phyloP scores from a whole-genome alignment of 2,113 vertebrate species.

The Polypterus bichir region DNA sequence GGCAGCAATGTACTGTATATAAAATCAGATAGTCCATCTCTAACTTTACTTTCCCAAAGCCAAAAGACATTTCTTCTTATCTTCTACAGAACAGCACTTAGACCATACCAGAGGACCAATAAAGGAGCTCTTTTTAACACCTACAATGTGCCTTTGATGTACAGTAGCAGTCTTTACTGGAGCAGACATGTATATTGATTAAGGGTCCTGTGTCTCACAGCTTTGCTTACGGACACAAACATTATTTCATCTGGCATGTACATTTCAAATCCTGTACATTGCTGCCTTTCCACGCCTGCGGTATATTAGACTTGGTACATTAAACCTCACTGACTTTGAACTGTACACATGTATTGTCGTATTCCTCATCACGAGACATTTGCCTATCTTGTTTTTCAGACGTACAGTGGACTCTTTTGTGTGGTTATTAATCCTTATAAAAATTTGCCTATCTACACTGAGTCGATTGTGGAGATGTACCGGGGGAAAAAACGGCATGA shows the following conservation, averaged over 20 bases:
- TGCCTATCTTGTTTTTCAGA: constrained; percentile 35
- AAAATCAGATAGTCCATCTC: too few species aligned
- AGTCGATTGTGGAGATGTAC: constrained; percentile 85
- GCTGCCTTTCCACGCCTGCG: background rate
- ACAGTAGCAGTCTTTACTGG: background rate
- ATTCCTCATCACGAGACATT: background rate
- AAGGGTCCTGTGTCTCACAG: too few species aligned
- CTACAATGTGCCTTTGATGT: too few species aligned
- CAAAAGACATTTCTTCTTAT: too few species aligned
- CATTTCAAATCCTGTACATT: background rate
- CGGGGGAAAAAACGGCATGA: constrained; percentile 83
- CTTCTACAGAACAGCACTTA: too few species aligned
- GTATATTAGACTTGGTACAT: background rate
- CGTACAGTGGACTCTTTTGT: constrained; percentile 83
- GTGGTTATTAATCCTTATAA: constrained; percentile 89
- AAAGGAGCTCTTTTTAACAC: too few species aligned
- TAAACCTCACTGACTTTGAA: too few species aligned
- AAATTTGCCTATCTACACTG: constrained; percentile 80
- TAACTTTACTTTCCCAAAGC: too few species aligned
- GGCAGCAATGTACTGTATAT: too few species aligned
- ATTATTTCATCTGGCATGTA: background rate
- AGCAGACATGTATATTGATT: background rate
- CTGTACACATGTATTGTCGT: background rate
- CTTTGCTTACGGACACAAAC: background rate
- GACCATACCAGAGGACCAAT: too few species aligned